Conservation (phyloP, 2,797 vertebrate genomes). For the Crypturellus tataupa region DNA sequence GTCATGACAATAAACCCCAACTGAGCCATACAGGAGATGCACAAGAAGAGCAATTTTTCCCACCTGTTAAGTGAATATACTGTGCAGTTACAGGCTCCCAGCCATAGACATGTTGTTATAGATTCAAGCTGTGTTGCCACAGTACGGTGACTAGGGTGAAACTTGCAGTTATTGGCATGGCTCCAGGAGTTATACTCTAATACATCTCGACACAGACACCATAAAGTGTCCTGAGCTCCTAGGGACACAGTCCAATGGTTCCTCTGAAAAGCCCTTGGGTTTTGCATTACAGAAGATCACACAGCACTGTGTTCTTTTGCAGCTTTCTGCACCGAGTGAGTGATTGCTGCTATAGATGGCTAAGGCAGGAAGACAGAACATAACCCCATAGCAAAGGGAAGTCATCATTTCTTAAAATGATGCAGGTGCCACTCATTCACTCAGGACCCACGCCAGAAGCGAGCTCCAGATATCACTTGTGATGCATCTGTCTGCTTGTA, state of each 20-base stretch:
- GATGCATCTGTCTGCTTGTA: neutral
- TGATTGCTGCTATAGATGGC: neutral
- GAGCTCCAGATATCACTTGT: neutral
- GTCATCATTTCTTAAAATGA: neutral
- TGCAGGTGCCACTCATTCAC: neutral
- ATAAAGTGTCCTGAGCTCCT: neutral
- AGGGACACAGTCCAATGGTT: neutral
- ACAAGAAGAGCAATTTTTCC: slow-evolving; percentile 38
- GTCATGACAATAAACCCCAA: slow-evolving; percentile 46
- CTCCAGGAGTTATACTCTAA: neutral
- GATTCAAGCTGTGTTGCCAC: neutral
- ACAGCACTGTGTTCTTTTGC: rapidly evolving
- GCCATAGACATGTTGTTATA: neutral
- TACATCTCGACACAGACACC: neutral
- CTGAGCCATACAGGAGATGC: slow-evolving; percentile 13
- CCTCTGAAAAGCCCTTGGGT: neutral
- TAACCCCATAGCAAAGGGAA: slow-evolving; percentile 6
- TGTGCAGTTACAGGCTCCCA: neutral
- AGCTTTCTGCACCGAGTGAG: neutral
- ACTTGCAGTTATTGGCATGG: neutral
- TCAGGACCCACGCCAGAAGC: neutral
- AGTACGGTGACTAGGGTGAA: neutral
- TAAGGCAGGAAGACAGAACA: neutral
- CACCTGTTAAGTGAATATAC: slow-evolving; percentile 9
- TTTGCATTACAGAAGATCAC: neutral